Conservation (phyloP, 2,113 vertebrate species). For the Nettapus auritus region DNA sequence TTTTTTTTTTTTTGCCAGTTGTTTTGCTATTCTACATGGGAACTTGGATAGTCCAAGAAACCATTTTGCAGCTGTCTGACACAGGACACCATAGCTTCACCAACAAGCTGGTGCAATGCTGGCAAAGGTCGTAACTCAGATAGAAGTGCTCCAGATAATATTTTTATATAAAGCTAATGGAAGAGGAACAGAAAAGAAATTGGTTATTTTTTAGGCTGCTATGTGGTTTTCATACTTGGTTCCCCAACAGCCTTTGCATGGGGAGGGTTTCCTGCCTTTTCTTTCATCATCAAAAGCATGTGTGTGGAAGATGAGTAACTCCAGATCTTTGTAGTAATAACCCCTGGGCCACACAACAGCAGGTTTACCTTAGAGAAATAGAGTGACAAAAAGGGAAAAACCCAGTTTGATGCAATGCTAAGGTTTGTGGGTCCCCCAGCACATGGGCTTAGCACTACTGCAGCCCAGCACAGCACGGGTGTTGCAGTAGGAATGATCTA, state of each 20-base stretch:
- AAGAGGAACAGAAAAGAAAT: neutral
- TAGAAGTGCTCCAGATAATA: neutral
- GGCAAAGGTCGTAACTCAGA: neutral
- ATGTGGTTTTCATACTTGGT: neutral
- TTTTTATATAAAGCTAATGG: neutral
- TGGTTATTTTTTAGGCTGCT: accelerated
- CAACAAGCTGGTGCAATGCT: accelerated
- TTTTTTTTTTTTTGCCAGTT: neutral
- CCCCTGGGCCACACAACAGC: neutral
- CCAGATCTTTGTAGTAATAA: neutral
- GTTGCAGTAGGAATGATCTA: accelerated
- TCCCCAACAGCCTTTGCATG: neutral
- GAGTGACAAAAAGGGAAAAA: neutral
- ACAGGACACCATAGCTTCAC: neutral
- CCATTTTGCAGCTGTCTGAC: accelerated
- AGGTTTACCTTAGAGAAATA: neutral
- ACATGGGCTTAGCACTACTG: neutral
- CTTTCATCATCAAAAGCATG: neutral
- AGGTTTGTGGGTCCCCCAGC: neutral
- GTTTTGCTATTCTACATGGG: accelerated
- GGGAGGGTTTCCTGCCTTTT: accelerated
- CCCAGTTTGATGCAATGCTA: accelerated
- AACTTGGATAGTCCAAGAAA: neutral
- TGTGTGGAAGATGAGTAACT: neutral
- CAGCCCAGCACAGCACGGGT: accelerated